phyloP scores from a whole-genome alignment of 2,113 vertebrate genomes.

The Sebastes fasciatus region DNA sequence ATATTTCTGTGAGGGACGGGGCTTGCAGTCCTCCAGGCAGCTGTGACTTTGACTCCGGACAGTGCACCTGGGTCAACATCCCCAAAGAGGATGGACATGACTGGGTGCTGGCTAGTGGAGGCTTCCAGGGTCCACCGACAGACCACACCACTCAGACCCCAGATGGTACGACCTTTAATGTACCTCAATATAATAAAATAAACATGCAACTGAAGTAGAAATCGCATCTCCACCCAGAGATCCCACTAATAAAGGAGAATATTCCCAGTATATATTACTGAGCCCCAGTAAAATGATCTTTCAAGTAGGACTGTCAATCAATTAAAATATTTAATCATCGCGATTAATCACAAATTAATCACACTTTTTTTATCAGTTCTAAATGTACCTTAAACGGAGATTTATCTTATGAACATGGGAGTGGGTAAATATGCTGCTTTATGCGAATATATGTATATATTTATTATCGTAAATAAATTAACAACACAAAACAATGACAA shows the following conservation, averaged over 20 bases:
- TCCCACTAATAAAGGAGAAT: not conserved
- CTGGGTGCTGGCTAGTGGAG: constrained; percentile 77
- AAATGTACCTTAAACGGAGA: no score
- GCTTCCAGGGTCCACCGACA: constrained; percentile 58
- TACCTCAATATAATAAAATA: not conserved
- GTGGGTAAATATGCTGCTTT: no score
- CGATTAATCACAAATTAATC: no score
- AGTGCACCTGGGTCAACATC: constrained; percentile 78
- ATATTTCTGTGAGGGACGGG: constrained; percentile 74
- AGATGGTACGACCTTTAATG: constrained; percentile 63
- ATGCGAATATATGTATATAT: no score
- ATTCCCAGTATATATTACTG: not conserved
- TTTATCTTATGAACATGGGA: no score
- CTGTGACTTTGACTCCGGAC: constrained; percentile 85
- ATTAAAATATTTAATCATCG: no score
- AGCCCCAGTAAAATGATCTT: not conserved
- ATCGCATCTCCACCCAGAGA: not conserved
- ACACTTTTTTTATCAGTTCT: no score
- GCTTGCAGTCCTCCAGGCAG: constrained; percentile 73
- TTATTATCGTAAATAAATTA: no score
- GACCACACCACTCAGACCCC: constrained; percentile 79
- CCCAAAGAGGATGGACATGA: constrained; percentile 60
- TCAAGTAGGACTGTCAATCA: not conserved
- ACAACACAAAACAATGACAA: no score
- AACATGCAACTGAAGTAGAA: not conserved